These are phyloP conservation scores for Lamellibrachia columna DNA, from an alignment of 2,888 invertebrate genomes.

Conservation along the genomic window DNA sequence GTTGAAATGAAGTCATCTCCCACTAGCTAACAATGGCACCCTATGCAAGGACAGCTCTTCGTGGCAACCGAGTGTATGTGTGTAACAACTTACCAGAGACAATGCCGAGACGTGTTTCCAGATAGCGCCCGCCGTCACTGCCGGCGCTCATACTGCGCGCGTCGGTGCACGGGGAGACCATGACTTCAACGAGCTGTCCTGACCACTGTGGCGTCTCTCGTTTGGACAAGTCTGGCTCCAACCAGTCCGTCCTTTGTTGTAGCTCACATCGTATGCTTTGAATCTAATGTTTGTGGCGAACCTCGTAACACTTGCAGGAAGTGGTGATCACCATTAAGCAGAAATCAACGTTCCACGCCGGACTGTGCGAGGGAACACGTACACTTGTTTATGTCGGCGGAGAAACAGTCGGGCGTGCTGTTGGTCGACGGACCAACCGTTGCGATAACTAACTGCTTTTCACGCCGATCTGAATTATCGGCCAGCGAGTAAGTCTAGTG, in stretches of 20 bases:
- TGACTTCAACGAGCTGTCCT: neutral
- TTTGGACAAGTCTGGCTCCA: neutral
- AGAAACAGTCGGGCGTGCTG: neutral
- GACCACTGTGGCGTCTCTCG: neutral
- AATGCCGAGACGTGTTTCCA: neutral
- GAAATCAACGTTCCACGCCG: neutral
- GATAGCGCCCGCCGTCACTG: neutral
- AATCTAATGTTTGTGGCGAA: neutral
- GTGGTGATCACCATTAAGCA: neutral
- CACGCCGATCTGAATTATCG: neutral
- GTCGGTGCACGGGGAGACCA: neutral
- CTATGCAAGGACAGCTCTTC: neutral
- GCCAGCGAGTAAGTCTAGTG: neutral
- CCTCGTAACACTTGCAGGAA: neutral
- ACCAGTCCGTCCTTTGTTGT: neutral
- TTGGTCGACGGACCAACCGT: neutral
- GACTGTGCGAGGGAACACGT: neutral
- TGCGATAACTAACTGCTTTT: constrained; percentile 3
- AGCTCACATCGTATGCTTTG: neutral
- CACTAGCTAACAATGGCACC: no score
- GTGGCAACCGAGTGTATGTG: neutral
- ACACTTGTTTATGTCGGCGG: neutral
- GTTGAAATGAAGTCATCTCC: no score
- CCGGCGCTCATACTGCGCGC: neutral
- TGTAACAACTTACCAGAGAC: neutral